Evolutionary conservation across 2,113 vertebrate species (phyloP).

Genomic region (Recurvirostra avosetta): DNA sequence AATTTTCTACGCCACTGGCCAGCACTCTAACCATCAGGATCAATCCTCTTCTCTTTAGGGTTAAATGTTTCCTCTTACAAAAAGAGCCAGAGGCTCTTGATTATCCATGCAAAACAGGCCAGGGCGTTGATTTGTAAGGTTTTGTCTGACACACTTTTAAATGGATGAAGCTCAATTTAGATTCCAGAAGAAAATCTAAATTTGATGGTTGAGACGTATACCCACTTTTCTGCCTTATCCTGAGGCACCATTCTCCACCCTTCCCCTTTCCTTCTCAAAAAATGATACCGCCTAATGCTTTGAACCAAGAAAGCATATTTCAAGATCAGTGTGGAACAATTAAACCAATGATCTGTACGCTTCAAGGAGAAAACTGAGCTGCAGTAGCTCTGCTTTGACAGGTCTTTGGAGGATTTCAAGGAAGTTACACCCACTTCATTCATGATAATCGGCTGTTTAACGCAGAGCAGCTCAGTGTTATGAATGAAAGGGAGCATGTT

Average conservation of each 20-base stretch:
- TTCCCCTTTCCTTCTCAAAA: neutral
- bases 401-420: slow-evolving; percentile 62
- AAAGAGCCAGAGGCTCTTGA: slow-evolving; percentile 33
- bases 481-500: slow-evolving; percentile 65
- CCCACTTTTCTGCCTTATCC: slow-evolving; percentile 20
- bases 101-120: slow-evolving; percentile 51
- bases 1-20: neutral
- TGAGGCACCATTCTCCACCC: neutral
- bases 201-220: neutral
- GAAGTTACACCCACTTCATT: slow-evolving; percentile 64
- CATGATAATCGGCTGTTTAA: slow-evolving; percentile 63
- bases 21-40: neutral
- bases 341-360: slow-evolving; percentile 34
- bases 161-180: slow-evolving; percentile 18
- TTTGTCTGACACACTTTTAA: slow-evolving; percentile 36
- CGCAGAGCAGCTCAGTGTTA: slow-evolving; percentile 42
- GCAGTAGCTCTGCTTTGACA: slow-evolving; percentile 65
- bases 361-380: slow-evolving; percentile 38
- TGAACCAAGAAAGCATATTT: slow-evolving; percentile 15
- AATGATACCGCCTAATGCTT: neutral
- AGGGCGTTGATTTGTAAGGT: slow-evolving; percentile 31
- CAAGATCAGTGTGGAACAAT: slow-evolving; percentile 33
- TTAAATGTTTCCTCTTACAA: neutral
- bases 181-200: slow-evolving; percentile 13
- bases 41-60: neutral